Base-by-base conservation (phyloP, 1,140 invertebrate species). In the Drosophila orena region DNA sequence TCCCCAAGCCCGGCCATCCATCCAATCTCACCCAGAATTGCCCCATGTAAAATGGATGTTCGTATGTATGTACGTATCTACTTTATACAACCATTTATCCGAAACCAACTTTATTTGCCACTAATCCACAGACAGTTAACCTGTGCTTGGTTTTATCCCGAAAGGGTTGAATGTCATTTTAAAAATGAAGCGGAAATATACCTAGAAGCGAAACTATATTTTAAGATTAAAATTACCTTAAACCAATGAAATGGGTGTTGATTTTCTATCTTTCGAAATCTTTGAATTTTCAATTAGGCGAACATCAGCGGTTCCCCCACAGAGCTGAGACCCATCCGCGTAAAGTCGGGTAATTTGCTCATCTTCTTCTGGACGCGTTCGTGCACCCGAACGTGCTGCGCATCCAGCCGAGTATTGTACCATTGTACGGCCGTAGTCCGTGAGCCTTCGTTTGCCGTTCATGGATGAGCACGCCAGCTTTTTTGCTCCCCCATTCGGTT, bases 391-490 rank as follows among this genome's bases (percentile, higher is more conserved):
- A n/a, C n/a, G n/a, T n/a, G 65, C 79, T 50, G 57, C 70, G 72
- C 76, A 79, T 88, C 84, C 83, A 71, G 43, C 79, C 70, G 83
- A 88, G 30, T 30, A 30, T 30, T 30, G 8, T 30, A 30, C 30
- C 7, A 79, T 69, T 34, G 38, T 10, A 53, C 50, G 50, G 60
- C 47, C 44, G 52, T 54, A 56, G 64, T 43, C 47, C 8, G 15
- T 46, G 57, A 38, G 49, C 66, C 69, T 81, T 78, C 75, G 73
- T 71, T 80, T 69, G 79, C 44, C 58, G 75, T 89, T 88, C 76
- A 88, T 88, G 83, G 83, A 88, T 88, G 79, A 79, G 75, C 76
- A 88, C 54, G 68, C 76, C 83, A 70, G 60, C 58, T 83, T 86
- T 75, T 10, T 38, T 58, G 46, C 58, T 80, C 1, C 61, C 54